Evolutionary conservation across 1,140 invertebrate genomes (phyloP), one percentile per base, ranked within the genome.

Genomic region (Helicoverpa zea): DNA sequence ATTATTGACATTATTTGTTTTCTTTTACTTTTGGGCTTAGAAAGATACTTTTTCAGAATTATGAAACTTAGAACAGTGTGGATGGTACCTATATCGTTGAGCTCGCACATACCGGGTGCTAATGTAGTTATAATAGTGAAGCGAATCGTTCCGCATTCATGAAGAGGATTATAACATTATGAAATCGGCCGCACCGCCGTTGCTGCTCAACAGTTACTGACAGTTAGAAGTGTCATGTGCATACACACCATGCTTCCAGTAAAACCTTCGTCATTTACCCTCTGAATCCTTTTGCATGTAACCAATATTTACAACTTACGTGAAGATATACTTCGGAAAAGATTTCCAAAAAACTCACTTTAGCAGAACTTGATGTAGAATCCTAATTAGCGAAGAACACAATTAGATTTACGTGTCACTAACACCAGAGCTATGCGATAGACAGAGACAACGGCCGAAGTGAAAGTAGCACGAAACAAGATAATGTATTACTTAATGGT

Each of bases 401-500:
- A 76, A 63, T 51, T 16, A 51, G 7, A 63, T 49, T 75, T 49
- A 18, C 56, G 18, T 72, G 14, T 72, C 68, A 72, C 68, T 72
- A 30, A 54, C 49, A 72, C 13, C 68, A 5, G 2, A 72, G 68
- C 7, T 16, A 52, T 52, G 58, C 16, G 75, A 7, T 66, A 64
- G 61, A 66, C 49, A 66, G 61, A 66, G 58, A 63, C 58, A 76
- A 47, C 56, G 18, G 47, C 29, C 29, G n/a, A 73, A 78, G 75
- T 78, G 75, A 78, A 78, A 78, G 75, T 78, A 13, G 23, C 51
- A 54, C 61, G 30, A 47, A 52, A 68, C 16, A 54, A 64, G 75
- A 78, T 78, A 66, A 78, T 66, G 47, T 29, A 54, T 78, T 78
- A 78, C 63, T 66, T 66, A 78, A 78, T 76, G 59, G 52, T 64